Evolutionary conservation across 53 echinoderm and acorn worm species (phyloP).

Genomic region (Holothuria scabra): DNA sequence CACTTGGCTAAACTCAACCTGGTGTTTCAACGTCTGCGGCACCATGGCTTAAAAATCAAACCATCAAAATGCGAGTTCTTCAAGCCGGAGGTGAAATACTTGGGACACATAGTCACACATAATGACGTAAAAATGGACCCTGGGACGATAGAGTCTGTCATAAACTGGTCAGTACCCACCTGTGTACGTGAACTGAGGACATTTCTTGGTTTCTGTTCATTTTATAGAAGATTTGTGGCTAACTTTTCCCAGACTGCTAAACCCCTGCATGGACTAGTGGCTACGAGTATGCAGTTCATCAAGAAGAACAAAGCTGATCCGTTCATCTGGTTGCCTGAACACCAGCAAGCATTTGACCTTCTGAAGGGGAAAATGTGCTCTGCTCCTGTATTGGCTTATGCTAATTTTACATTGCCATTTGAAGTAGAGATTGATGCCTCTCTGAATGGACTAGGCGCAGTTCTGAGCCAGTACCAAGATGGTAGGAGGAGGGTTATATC

Average conservation of each 20-base stretch:
- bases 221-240: slow-evolving; percentile 30
- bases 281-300: background rate
- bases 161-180: slow-evolving; percentile 7
- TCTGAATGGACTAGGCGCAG: background rate
- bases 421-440: slow-evolving; percentile 22
- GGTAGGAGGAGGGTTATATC: slow-evolving; percentile 25
- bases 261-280: slow-evolving; percentile 23
- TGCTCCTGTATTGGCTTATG: slow-evolving; percentile 17
- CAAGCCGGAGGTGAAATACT: slow-evolving; percentile 38
- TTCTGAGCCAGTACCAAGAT: slow-evolving; percentile 3
- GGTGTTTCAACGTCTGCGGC: slow-evolving; percentile 51
- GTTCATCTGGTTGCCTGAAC: slow-evolving; percentile 4
- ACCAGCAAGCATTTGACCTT: slow-evolving; percentile 23
- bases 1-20: slow-evolving; percentile 38
- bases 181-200: slow-evolving; percentile 30
- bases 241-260: slow-evolving; percentile 30
- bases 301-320: background rate
- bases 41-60: slow-evolving; percentile 63
- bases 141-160: background rate
- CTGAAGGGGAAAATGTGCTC: slow-evolving; percentile 22
- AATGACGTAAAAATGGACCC: background rate
- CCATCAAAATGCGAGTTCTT: slow-evolving; percentile 51
- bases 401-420: slow-evolving; percentile 7
- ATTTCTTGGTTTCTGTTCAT: slow-evolving; percentile 42
- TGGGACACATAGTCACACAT: slow-evolving; percentile 14